phyloP scores from a whole-genome alignment of 2,888 invertebrate genomes.

The Cheilosia grossa region DNA sequence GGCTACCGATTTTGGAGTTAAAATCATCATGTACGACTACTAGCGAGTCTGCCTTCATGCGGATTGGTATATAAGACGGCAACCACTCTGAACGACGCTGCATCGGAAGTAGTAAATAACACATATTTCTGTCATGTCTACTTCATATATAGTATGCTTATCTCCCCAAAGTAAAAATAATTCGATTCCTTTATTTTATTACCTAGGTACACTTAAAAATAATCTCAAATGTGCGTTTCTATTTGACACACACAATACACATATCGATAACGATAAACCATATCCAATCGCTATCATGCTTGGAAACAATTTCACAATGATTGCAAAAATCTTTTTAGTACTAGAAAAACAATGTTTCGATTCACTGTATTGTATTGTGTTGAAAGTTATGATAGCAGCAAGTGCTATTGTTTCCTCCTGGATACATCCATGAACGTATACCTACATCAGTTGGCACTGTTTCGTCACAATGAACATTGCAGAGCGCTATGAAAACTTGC shows the following conservation, averaged over 20 bases:
- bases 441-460: neutral
- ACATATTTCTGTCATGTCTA: too few species aligned
- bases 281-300: slow-evolving; percentile 7
- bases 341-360: slow-evolving; percentile 38
- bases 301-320: slow-evolving; percentile 31
- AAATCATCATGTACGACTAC: too few species aligned
- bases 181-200: too few species aligned
- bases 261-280: neutral
- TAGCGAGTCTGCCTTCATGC: too few species aligned
- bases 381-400: slow-evolving; percentile 20
- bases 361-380: slow-evolving; percentile 16
- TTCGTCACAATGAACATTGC: slow-evolving; percentile 32
- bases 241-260: neutral
- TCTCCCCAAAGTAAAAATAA: too few species aligned
- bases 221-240: neutral
- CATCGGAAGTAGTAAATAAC: too few species aligned
- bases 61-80: too few species aligned
- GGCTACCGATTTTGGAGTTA: too few species aligned
- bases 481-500: slow-evolving; percentile 45
- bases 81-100: too few species aligned
- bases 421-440: neutral
- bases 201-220: too few species aligned
- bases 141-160: too few species aligned
- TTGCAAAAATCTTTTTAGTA: slow-evolving; percentile 43
- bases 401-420: slow-evolving; percentile 46